Evolutionary conservation across 2,888 invertebrate species (phyloP), one percentile per base, ranked within the genome.

Genomic region (Gari tellinella): DNA sequence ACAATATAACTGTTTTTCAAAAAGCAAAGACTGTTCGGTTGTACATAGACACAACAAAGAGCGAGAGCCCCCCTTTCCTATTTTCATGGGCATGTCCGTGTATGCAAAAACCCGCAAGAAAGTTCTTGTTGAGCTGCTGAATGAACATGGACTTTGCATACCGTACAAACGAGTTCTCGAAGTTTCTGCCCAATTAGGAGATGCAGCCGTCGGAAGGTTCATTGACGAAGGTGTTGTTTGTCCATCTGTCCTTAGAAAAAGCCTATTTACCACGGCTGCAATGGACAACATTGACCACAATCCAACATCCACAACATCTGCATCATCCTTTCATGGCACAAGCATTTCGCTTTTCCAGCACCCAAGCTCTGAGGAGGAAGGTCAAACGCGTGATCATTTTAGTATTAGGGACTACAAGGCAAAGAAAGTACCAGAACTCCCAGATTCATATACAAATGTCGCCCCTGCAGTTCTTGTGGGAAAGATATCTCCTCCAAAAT

Each of bases 91-190:
- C 4, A n/a, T 73, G 43, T n/a, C n/a, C n/a, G n/a, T n/a, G n/a
- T n/a, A n/a, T n/a, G n/a, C n/a, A n/a, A n/a, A n/a, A n/a, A n/a
- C 48, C 52, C n/a, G 76, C 31, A 84, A 79, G 55, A 64, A 69
- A 41, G 73, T 23, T 72, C 25, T 57, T 5, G n/a, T 58, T n/a
- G 48, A 48, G 15, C 8, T 48, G 48, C 48, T 58, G 17, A n/a
- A 38, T 43, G 43, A 56, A 3, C 23, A 56, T 43, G 56, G 56
- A 14, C 41, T 56, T n/a, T 14, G 56, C 43, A 56, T 85, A 25
- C 73, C 77, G n/a, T 84, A 83, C 66, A 75, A 82, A 31, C 72
- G 83, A 53, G 83, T 85, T n/a, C n/a, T n/a, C n/a, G n/a, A n/a
- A n/a, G n/a, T n/a, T n/a, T n/a, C n/a, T n/a, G n/a, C n/a, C n/a